Base-by-base conservation (phyloP, 2,113 vertebrate species). In the Emydura subglobosa region DNA sequence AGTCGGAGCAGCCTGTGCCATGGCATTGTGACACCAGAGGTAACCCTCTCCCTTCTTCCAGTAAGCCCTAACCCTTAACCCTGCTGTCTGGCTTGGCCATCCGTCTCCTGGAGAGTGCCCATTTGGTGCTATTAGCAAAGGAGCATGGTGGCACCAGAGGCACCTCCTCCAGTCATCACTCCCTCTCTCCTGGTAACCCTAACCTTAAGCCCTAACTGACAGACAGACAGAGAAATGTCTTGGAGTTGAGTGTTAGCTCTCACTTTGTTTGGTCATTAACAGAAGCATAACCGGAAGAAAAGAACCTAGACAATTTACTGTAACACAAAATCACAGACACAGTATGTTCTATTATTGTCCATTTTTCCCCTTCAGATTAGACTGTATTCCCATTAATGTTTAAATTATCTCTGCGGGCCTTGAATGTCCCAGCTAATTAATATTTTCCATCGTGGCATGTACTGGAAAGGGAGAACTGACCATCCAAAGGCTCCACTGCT, bases 331-430 rank as follows among this genome's bases (percentile, higher is more conserved):
- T 3, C 31, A 47, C 61, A 25, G 8, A 29, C 25, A 79, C 27
- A 21, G 7, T 2, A 22, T 87, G 39, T 16, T 24, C 29, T 1
- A 0, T 10, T 27, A 34, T 10, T 1, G 1, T 34, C 42, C 53
- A 11, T 1, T 86, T 54, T 25, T 57, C 82, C 25, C 27, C 79
- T 16, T 54, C 7, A 0, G 13, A 29, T 76, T 42, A 51, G 8
- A 74, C 76, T 29, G 47, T 44, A 42, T 76, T 61, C 5, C 14
- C n/a, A 16, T 11, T n/a, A 57, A 86, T 3, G 39, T n/a, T 27
- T 85, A 31, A 5, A 9, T 87, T 44, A 74, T 44, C 29, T 88
- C 79, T 22, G 1, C 1, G 9, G 29, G 82, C 42, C 13, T 78
- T 42, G 7, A 83, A 83, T 1, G 42, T 34, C 42, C 53, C n/a